Evolutionary conservation across 2,888 invertebrate genomes (phyloP).

Genomic region (Thereva unica): DNA sequence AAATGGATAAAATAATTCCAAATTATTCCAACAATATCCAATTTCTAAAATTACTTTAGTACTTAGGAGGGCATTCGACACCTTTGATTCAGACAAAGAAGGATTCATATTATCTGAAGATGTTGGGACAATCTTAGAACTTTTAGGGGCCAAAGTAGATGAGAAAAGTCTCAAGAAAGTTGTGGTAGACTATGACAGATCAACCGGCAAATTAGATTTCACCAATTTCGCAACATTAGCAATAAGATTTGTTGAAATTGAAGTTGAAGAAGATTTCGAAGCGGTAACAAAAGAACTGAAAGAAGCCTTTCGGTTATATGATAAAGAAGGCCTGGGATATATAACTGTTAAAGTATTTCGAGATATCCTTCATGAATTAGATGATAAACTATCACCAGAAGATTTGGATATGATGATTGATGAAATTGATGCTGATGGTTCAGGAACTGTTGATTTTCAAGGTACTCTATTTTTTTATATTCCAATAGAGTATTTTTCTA

Average conservation of each 20-base stretch:
- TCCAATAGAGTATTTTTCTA: neutral
- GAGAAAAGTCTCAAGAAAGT: slow-evolving; percentile 79
- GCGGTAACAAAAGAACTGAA: slow-evolving; percentile 87
- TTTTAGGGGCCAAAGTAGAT: slow-evolving; percentile 85
- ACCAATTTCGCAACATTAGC: slow-evolving; percentile 86
- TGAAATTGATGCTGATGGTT: slow-evolving; percentile 71
- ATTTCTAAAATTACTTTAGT: slow-evolving; percentile 57
- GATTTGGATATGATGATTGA: slow-evolving; percentile 94
- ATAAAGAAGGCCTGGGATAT: slow-evolving; percentile 92
- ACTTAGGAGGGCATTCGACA: slow-evolving; percentile 87
- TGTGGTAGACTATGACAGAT: slow-evolving; percentile 82
- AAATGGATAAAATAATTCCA: too few relatives aligned
- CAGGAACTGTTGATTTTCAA: slow-evolving; percentile 25
- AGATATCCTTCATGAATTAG: slow-evolving; percentile 89
- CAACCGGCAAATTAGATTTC: slow-evolving; percentile 85
- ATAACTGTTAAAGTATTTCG: slow-evolving; percentile 84
- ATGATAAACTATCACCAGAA: slow-evolving; percentile 85
- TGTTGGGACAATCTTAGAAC: slow-evolving; percentile 83
- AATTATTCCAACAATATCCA: too few relatives aligned
- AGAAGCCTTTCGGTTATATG: slow-evolving; percentile 95
- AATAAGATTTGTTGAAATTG: slow-evolving; percentile 74
- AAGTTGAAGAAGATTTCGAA: slow-evolving; percentile 89
- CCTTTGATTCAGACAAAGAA: slow-evolving; percentile 86
- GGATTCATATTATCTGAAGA: slow-evolving; percentile 82
- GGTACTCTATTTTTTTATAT: slow-evolving; percentile 4